phyloP scores from a whole-genome alignment of 2,888 invertebrate genomes.

The Ophion ventricosus region DNA sequence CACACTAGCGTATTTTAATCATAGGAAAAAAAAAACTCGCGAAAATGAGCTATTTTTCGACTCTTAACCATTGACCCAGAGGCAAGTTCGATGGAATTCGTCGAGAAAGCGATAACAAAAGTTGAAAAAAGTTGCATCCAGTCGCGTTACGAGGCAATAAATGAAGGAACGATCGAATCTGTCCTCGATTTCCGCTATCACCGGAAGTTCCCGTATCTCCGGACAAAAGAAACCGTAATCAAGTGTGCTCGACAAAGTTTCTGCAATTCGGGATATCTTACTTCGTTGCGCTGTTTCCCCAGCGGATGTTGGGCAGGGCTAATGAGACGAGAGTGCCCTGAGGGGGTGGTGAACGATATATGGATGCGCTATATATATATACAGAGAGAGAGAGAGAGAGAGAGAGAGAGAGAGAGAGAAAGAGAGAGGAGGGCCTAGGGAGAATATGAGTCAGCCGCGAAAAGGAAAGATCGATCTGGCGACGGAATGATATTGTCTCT shows the following conservation, averaged over 20 bases:
- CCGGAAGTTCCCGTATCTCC: slow-evolving; percentile 25
- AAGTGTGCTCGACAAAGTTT: slow-evolving; percentile 41
- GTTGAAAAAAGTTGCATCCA: not conserved
- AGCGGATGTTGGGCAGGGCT: slow-evolving; percentile 18
- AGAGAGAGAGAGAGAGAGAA: not conserved
- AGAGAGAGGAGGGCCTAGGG: slow-evolving; percentile 27
- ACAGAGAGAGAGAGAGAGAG: no score
- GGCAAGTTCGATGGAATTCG: no score
- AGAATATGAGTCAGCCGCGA: slow-evolving; percentile 80
- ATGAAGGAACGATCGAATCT: slow-evolving; percentile 8
- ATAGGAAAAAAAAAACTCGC: no score
- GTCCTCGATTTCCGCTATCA: not conserved
- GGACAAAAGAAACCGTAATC: slow-evolving; percentile 21
- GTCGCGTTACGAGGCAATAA: not conserved
- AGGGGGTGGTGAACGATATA: slow-evolving; percentile 44
- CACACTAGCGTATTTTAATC: no score
- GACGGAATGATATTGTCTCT: slow-evolving; percentile 79
- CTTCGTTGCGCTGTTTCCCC: slow-evolving; percentile 15
- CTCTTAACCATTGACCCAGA: no score
- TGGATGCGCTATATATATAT: not conserved
- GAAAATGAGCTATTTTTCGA: no score
- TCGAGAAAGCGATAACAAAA: not conserved
- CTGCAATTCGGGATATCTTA: slow-evolving; percentile 12
- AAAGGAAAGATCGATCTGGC: slow-evolving; percentile 80
- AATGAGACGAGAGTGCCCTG: slow-evolving; percentile 58